Evolutionary conservation across 2,797 vertebrate species (phyloP).

Genomic region (Acipenser transmontanus): DNA sequence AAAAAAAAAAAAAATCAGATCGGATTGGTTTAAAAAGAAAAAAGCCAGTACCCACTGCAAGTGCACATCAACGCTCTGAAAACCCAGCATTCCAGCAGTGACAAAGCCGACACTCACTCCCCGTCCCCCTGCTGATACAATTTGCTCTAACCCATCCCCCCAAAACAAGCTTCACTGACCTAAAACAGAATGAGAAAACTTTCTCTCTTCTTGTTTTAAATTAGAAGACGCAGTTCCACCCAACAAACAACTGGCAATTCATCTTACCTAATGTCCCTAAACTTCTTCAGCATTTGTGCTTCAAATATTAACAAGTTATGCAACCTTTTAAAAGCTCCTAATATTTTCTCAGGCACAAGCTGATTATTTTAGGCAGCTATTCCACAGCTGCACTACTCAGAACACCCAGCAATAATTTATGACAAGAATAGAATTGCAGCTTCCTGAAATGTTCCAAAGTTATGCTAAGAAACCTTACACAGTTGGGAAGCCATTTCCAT

Average conservation of each 20-base stretch:
- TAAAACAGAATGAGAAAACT: not conserved
- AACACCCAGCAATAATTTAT: slow-evolving; percentile 32
- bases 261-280: slow-evolving; percentile 36
- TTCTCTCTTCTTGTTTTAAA: not conserved
- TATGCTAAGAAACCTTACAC: slow-evolving; percentile 61
- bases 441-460: not conserved
- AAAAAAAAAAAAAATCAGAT: no score
- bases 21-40: slow-evolving; percentile 14
- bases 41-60: slow-evolving; percentile 26
- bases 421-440: slow-evolving; percentile 12
- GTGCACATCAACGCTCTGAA: slow-evolving; percentile 63
- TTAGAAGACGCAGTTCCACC: slow-evolving; percentile 17
- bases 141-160: slow-evolving; percentile 66
- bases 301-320: not conserved
- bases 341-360: not conserved
- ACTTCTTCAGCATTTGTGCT: slow-evolving; percentile 30
- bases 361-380: slow-evolving; percentile 35
- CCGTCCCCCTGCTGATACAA: slow-evolving; percentile 46
- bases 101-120: slow-evolving; percentile 60
- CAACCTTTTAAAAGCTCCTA: not conserved
- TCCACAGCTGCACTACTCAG: slow-evolving; percentile 24
- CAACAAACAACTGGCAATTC: slow-evolving; percentile 27
- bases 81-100: slow-evolving; percentile 75
- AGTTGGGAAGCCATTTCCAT: slow-evolving; percentile 72
- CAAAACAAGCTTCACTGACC: slow-evolving; percentile 18